These are phyloP conservation scores for Catharus minimus DNA, from an alignment of 2,113 vertebrate species.

Conservation along the genomic window DNA sequence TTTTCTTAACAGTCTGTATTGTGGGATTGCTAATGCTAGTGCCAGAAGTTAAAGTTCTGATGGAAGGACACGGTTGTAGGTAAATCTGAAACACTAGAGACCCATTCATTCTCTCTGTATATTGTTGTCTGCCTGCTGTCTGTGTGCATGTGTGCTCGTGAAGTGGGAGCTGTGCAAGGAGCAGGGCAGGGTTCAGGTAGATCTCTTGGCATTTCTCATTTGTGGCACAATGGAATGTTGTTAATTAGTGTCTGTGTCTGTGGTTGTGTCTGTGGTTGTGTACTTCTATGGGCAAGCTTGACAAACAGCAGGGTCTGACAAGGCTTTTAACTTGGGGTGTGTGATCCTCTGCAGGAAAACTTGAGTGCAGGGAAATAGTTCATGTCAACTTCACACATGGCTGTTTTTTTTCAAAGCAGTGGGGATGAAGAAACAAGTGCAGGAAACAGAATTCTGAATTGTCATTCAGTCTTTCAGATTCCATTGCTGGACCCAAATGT, in stretches of 20 bases:
- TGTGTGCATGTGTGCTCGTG: constrained; percentile 66
- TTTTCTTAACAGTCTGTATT: constrained; percentile 73
- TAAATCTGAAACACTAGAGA: constrained; percentile 70
- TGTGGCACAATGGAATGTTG: constrained; percentile 61
- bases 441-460: not conserved
- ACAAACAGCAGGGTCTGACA: not conserved
- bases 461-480: not conserved
- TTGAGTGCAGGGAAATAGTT: not conserved
- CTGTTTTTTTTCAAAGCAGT: not conserved
- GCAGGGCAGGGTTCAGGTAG: not conserved
- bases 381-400: not conserved
- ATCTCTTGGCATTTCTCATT: constrained; percentile 45
- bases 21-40: constrained; percentile 71
- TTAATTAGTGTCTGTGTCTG: constrained; percentile 63
- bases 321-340: not conserved
- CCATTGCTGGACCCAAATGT: not conserved
- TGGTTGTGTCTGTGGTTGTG: constrained; percentile 55
- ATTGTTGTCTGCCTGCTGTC: constrained; percentile 67
- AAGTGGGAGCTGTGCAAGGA: constrained; percentile 39
- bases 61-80: constrained; percentile 70
- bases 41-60: constrained; percentile 72
- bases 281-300: constrained; percentile 37
- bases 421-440: not conserved
- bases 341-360: not conserved
- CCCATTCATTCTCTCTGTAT: constrained; percentile 59